These are phyloP conservation scores for Neogale vison DNA, from an alignment of 2,113 vertebrate species.

Conservation along the genomic window DNA sequence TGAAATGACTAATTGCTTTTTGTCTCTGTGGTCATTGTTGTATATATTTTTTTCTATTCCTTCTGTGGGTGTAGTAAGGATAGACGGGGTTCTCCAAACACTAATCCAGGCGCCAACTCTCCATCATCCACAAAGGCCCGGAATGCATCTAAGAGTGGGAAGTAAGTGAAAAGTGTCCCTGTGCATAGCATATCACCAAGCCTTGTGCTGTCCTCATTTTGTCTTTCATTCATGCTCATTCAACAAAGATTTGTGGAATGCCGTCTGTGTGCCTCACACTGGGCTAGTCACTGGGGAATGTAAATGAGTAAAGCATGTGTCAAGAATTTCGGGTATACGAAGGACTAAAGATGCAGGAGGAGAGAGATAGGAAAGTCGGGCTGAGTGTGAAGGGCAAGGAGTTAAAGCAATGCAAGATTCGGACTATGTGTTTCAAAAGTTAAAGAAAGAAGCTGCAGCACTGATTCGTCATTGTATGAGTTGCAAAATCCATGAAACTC, in stretches of 20 bases:
- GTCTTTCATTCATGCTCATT: constrained; percentile 54
- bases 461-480: not conserved
- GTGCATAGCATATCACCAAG: not conserved
- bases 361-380: not conserved
- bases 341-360: not conserved
- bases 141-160: constrained; percentile 69
- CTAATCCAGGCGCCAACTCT: constrained; percentile 59
- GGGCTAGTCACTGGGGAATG: not conserved
- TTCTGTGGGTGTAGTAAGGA: constrained; percentile 55
- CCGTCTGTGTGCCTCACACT: not conserved
- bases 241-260: not conserved
- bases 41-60: constrained; percentile 38
- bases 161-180: constrained; percentile 71
- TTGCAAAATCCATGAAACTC: constrained; percentile 26
- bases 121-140: constrained; percentile 61
- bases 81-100: constrained; percentile 65
- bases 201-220: constrained; percentile 1
- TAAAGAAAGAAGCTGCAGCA: not conserved
- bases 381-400: not conserved
- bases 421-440: not conserved
- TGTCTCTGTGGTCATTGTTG: constrained; percentile 5
- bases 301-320: not conserved
- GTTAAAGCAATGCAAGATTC: not conserved
- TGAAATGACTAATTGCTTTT: constrained; percentile 67
- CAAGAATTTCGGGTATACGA: not conserved